Conservation (phyloP, 2,113 vertebrate species). For the Turdus rufiventris region DNA sequence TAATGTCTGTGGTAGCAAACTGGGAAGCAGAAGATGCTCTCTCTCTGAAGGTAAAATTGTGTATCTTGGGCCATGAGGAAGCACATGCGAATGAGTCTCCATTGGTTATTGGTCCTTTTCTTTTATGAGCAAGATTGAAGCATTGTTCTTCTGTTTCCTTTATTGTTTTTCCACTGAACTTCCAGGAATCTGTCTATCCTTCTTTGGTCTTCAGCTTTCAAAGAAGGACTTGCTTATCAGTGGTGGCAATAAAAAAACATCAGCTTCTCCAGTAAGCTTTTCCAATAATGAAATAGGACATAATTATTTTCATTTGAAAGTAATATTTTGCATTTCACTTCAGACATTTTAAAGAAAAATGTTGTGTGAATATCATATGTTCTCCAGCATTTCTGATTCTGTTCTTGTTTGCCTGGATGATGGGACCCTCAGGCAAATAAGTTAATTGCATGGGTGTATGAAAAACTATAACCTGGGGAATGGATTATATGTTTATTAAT, state of each 20-base stretch:
- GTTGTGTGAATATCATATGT: background rate
- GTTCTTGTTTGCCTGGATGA: background rate
- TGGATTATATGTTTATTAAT: background rate
- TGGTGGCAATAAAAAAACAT: background rate
- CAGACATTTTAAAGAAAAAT: background rate
- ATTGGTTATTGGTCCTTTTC: background rate
- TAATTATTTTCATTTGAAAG: background rate
- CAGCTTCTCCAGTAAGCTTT: background rate
- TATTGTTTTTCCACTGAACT: background rate
- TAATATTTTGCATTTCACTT: background rate
- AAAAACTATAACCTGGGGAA: background rate
- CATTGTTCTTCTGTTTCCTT: background rate
- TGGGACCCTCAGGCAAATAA: background rate
- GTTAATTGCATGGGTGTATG: background rate
- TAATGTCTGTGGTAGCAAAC: background rate
- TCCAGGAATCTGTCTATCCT: background rate
- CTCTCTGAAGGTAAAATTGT: background rate
- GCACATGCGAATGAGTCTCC: background rate
- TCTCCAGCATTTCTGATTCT: background rate
- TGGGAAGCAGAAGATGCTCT: background rate
- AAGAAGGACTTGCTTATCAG: background rate
- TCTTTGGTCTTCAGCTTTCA: background rate
- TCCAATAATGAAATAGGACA: background rate
- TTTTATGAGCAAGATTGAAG: background rate
- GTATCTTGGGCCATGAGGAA: background rate